These are phyloP conservation scores for Latrodectus elegans DNA, from an alignment of 2,888 invertebrate species.

Conservation along the genomic window DNA sequence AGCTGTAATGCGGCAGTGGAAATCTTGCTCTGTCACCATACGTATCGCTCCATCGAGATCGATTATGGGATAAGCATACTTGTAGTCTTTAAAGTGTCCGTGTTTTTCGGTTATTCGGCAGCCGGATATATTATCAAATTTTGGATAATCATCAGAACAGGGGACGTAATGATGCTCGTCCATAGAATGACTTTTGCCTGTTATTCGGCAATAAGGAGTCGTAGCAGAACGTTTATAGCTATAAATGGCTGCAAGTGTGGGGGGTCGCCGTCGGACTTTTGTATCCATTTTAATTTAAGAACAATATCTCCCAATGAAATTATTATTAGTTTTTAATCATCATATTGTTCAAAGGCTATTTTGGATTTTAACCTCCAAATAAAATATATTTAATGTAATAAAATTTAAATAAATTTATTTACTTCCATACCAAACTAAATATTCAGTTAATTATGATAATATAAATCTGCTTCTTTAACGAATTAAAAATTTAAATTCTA, in stretches of 20 bases:
- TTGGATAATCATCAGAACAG: conserved; percentile 43
- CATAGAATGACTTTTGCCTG: conserved; percentile 80
- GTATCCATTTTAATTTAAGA: conserved; percentile 10
- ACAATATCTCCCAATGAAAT: too few relatives aligned
- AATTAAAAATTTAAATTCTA: too few relatives aligned
- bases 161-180: conserved; percentile 79
- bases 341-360: too few relatives aligned
- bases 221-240: conserved; percentile 70
- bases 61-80: conserved; percentile 83
- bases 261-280: conserved; percentile 4
- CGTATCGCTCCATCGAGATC: conserved; percentile 59
- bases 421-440: too few relatives aligned
- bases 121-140: conserved; percentile 50
- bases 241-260: conserved; percentile 65
- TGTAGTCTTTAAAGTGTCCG: conserved; percentile 81
- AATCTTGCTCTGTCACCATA: conserved; percentile 68
- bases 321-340: too few relatives aligned
- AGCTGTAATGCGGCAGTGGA: conserved; percentile 66
- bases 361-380: too few relatives aligned
- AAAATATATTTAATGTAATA: too few relatives aligned
- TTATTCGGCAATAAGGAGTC: conserved; percentile 80
- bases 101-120: conserved; percentile 80
- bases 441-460: too few relatives aligned
- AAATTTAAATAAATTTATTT: too few relatives aligned
- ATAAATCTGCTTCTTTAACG: too few relatives aligned